Evolutionary conservation across 2,797 vertebrate genomes (phyloP).

Genomic region (Chromobotia macracanthus): DNA sequence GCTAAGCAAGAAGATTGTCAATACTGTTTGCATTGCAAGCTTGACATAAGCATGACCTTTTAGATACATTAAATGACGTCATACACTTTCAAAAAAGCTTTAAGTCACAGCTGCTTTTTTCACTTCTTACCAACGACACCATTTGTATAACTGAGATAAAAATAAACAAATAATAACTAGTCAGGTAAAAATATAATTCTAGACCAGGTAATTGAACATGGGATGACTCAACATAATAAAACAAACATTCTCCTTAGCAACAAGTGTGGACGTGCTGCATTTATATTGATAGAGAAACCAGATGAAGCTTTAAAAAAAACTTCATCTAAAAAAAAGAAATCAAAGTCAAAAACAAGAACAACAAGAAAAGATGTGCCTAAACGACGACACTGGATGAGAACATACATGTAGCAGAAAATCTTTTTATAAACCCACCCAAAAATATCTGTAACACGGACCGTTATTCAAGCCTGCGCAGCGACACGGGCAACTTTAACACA

Average conservation of each 20-base stretch:
- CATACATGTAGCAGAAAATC: not conserved
- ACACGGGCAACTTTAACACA: slow-evolving; percentile 12
- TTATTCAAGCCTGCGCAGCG: slow-evolving; percentile 3
- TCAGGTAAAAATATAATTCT: not conserved
- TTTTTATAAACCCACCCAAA: slow-evolving; percentile 28
- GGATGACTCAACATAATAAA: not conserved
- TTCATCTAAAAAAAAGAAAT: too few species aligned
- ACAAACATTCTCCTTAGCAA: not conserved
- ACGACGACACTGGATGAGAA: not conserved
- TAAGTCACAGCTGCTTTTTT: not conserved
- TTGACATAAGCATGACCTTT: not conserved
- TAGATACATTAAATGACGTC: not conserved
- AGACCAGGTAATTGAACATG: not conserved
- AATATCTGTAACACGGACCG: slow-evolving; percentile 12
- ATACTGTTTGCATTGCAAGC: not conserved
- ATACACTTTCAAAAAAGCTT: not conserved
- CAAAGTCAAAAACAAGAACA: not conserved
- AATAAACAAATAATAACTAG: not conserved
- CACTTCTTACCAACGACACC: not conserved
- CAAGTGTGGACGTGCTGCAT: slow-evolving; percentile 6
- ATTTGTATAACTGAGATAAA: not conserved
- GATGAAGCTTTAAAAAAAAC: not conserved
- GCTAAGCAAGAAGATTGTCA: not conserved
- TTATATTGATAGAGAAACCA: slow-evolving; percentile 29
- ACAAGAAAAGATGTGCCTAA: not conserved